phyloP scores from a whole-genome alignment of 2,797 vertebrate genomes.

The Cossypha polioptera region DNA sequence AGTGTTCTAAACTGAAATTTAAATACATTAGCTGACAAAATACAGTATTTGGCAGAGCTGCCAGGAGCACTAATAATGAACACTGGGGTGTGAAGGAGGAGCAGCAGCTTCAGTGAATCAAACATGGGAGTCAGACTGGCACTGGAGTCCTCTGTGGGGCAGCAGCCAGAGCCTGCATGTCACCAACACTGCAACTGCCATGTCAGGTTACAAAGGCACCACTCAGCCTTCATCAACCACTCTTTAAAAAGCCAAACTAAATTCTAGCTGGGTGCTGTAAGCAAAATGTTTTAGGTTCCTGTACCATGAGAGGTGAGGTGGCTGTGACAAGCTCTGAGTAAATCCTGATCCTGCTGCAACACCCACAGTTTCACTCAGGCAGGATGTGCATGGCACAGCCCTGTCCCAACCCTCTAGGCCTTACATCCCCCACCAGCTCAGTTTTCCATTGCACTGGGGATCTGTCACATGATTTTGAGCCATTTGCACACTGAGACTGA shows the following conservation, averaged over 20 bases:
- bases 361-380: rapidly evolving
- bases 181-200: rapidly evolving
- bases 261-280: neutral
- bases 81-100: neutral
- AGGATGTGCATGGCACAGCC: neutral
- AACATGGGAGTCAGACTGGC: neutral
- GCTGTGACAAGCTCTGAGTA: neutral
- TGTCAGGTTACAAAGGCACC: neutral
- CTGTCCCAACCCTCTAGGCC: neutral
- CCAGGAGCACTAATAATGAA: neutral
- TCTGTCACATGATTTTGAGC: neutral
- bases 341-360: neutral
- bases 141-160: neutral
- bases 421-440: neutral
- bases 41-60: neutral
- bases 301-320: rapidly evolving
- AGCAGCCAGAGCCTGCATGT: neutral
- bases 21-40: neutral
- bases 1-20: neutral
- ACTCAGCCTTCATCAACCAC: neutral
- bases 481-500: neutral
- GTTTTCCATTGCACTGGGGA: neutral
- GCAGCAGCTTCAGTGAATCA: neutral
- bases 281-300: rapidly evolving
- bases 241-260: neutral